A percentile compares a stretch with the other conserved stretches of the same genome.
Evolutionary conservation across 2,113 vertebrate genomes (phyloP).

Genomic region (Rhodinocichla rosea): DNA sequence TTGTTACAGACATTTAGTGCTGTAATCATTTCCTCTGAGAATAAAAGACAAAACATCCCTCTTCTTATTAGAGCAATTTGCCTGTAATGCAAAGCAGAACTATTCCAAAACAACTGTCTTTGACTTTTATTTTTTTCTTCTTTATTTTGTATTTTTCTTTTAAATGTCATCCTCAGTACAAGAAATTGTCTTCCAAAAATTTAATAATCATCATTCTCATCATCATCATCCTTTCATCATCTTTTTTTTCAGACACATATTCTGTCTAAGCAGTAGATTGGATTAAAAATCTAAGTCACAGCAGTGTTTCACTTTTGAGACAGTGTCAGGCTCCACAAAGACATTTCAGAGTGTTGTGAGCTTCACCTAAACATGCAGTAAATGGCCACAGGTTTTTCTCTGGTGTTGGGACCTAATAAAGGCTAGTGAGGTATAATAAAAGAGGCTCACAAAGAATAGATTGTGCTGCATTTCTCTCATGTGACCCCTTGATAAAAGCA

Average conservation of each 20-base stretch:
- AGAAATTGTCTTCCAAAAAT: neutral
- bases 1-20: neutral
- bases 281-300: neutral
- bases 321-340: neutral
- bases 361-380: neutral
- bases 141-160: neutral
- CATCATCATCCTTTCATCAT: neutral
- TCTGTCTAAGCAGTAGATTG: neutral
- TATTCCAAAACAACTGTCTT: neutral
- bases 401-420: neutral
- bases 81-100: neutral
- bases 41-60: neutral
- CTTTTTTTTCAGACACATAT: neutral
- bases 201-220: neutral
- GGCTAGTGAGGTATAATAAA: neutral
- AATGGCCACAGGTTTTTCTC: neutral
- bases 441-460: neutral
- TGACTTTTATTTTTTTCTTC: neutral
- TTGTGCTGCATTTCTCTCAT: neutral
- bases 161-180: neutral
- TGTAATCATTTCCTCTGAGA: neutral
- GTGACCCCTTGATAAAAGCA: neutral
- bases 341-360: neutral
- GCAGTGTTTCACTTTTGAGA: neutral
- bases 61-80: neutral